Evolutionary conservation across 2,888 invertebrate genomes (phyloP), one percentile per base, ranked within the genome.

Genomic region (Agrochola litura): DNA sequence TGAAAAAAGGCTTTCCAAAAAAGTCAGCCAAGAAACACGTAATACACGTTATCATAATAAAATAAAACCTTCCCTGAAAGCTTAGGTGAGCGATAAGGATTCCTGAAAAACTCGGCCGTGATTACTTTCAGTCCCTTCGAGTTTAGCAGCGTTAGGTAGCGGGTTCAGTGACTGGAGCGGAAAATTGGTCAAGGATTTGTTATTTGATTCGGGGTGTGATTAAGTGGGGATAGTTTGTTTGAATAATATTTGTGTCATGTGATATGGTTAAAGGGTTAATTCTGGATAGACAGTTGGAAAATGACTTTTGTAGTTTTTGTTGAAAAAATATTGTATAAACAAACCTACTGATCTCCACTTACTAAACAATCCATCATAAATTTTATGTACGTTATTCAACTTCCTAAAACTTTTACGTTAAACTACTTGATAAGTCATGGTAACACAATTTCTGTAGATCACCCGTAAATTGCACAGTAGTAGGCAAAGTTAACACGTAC

Each of bases 31-130:
- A 76, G 73, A 73, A 78, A 85, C 81, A 78, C 75, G 71, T 83
- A 83, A 81, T 80, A 77, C 77, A 65, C 71, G 85, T 87, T 85
- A 85, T 89, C 85, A 84, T 84, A 83, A 87, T 86, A 86, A 88
- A 86, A 89, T 89, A 89, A 79, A 82, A 79, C 83, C 84, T 71
- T 72, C 76, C 37, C 77, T 73, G 76, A 71, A 69, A 85, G 85
- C 83, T 88, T 88, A 84, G 76, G 76, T 79, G 77, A 76, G 82
- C 85, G 90, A 90, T 89, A 89, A 89, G 90, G 83, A 78, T 86
- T 83, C 82, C 73, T 82, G 79, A 83, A 82, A 81, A 85, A 88
- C 84, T 85, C 81, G 67, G 69, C 75, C 73, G 76, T 90, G 90
- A 88, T 89, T 89, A 89, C 84, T 83, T 86, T 78, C 82, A 72